Evolutionary conservation across 2,113 vertebrate species (phyloP).

Genomic region (Scalopus aquaticus): DNA sequence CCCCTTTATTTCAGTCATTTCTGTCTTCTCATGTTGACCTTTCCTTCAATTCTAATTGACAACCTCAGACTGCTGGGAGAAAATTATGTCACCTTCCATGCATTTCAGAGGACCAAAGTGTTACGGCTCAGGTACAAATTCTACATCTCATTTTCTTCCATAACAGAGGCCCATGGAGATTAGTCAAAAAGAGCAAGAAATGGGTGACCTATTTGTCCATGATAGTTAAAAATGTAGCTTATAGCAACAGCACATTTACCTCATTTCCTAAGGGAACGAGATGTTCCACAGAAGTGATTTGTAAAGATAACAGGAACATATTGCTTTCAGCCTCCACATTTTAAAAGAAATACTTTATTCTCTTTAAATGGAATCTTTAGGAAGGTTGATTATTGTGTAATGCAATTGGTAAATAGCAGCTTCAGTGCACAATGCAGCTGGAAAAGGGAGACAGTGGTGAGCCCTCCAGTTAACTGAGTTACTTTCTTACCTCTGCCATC

Average conservation of each 20-base stretch:
- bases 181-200: slow-evolving; percentile 22
- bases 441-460: neutral
- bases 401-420: neutral
- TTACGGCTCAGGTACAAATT: neutral
- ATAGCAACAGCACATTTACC: neutral
- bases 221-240: slow-evolving; percentile 35
- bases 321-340: neutral
- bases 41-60: slow-evolving; percentile 61
- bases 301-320: slow-evolving; percentile 1
- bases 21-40: slow-evolving; percentile 55
- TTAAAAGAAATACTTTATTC: neutral
- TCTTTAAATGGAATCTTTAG: neutral
- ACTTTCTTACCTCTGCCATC: neutral
- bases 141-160: slow-evolving; percentile 33
- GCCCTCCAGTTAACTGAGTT: neutral
- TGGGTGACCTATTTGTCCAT: neutral
- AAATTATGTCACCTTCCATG: slow-evolving; percentile 42
- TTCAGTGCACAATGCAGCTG: neutral
- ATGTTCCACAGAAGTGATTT: neutral
- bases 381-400: neutral
- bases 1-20: slow-evolving; percentile 57
- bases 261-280: neutral
- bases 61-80: slow-evolving; percentile 6
- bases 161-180: neutral
- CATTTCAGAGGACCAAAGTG: neutral